Base-by-base conservation (phyloP, 2,113 vertebrate genomes). In the Anolis carolinensis region DNA sequence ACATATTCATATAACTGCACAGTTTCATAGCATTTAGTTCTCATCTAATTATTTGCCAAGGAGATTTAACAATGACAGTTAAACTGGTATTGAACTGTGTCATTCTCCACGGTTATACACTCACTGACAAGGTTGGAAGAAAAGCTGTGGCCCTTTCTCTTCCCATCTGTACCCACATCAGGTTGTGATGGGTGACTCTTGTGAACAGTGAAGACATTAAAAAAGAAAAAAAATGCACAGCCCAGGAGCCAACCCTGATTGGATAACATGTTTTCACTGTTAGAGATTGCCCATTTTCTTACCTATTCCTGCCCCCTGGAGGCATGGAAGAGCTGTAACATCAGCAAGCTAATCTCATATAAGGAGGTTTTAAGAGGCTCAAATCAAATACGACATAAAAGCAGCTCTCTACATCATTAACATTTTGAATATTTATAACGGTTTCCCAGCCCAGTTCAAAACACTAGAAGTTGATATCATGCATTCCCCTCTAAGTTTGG, bases 271-370 rank as follows among this genome's bases (percentile, higher is more conserved):
- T 65, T 72, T 72, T 32, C 50, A 6, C 65, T 44, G 55, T 48
- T 34, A 44, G 34, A 30, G 65, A 77, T 62, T 36, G 18, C 6
- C 62, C 27, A 27, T 62, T 86, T 73, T n/a, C 78, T 81, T 86
- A 67, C 78, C 85, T 39, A 39, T 86, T 81, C 59, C 85, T 86
- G 85, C 85, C 85, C 78, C 70, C 78, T 74, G 59, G 70, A 81
- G 85, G 78, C 30, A 73, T 16, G 39, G 70, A 81, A 74, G 70
- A 81, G 70, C 68, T n/a, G 63, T 44, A 80, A 63, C 77, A 34
- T 7, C 25, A 1, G 9, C 25, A 34, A 74, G 20, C 18, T 30
- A 55, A 44, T 44, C 7, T n/a, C 36, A 39, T 11, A 44, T 14
- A 65, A 5, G 14, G 5, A 65, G 7, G 34, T 48, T 20, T 21